Conservation (phyloP, 2,113 vertebrate species). For the Calidris pygmaea region DNA sequence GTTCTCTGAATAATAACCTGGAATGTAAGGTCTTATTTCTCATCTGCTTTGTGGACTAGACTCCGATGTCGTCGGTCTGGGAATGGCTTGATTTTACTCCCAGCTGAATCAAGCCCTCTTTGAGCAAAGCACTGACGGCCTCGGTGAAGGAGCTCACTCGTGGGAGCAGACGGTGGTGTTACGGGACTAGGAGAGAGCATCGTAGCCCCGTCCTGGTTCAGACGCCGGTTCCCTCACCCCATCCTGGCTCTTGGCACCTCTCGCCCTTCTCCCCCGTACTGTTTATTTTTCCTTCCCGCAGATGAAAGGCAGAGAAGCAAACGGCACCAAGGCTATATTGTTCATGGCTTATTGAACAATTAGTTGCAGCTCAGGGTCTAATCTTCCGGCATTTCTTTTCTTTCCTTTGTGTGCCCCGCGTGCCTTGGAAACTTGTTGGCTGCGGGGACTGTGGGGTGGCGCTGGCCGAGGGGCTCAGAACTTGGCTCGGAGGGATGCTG, state of each 20-base stretch:
- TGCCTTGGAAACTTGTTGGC: conserved; percentile 21
- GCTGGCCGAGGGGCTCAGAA: neutral
- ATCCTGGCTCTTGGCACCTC: neutral
- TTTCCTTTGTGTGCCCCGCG: neutral
- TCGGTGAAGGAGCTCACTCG: neutral
- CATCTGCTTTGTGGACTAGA: neutral
- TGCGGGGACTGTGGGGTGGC: neutral
- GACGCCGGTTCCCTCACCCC: fast-evolving
- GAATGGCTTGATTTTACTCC: neutral
- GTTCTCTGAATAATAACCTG: neutral
- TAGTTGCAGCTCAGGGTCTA: conserved; percentile 45
- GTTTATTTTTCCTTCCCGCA: neutral
- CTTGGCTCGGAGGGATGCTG: neutral
- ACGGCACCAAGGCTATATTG: neutral
- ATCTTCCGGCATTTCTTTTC: conserved; percentile 2
- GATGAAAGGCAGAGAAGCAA: conserved; percentile 34
- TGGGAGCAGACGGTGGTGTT: neutral
- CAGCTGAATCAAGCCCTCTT: neutral
- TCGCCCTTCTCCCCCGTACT: neutral
- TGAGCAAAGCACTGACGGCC: neutral
- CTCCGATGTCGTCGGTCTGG: neutral
- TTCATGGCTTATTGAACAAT: conserved; percentile 54
- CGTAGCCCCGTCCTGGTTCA: neutral
- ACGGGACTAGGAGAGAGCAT: neutral
- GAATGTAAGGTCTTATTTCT: conserved; percentile 26